phyloP scores from a whole-genome alignment of 2,888 invertebrate genomes.

The Synanthedon myopaeformis region DNA sequence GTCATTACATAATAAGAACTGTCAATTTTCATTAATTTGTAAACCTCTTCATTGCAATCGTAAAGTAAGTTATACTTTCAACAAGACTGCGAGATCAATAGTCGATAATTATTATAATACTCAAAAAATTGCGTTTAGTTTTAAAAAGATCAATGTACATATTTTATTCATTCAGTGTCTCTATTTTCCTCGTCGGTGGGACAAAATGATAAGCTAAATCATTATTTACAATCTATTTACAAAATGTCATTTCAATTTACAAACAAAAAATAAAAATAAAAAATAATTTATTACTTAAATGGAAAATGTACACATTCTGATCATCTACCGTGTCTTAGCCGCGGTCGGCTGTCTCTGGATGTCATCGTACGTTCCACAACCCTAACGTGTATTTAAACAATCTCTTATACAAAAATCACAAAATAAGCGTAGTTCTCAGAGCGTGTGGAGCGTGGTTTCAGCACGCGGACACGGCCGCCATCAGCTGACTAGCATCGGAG shows the following conservation, averaged over 20 bases:
- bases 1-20: too few relatives aligned
- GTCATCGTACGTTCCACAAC: not conserved
- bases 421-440: not conserved
- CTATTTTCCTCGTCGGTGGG: conserved; percentile 36
- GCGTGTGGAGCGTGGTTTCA: not conserved
- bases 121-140: too few relatives aligned
- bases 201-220: conserved; percentile 44
- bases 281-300: conserved; percentile 52
- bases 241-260: conserved; percentile 30
- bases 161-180: too few relatives aligned
- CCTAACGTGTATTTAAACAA: not conserved
- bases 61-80: too few relatives aligned
- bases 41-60: too few relatives aligned
- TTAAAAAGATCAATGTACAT: too few relatives aligned
- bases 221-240: conserved; percentile 30
- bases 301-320: conserved; percentile 28
- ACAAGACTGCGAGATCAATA: too few relatives aligned
- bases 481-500: not conserved
- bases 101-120: too few relatives aligned
- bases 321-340: conserved; percentile 1
- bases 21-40: too few relatives aligned
- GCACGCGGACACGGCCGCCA: not conserved
- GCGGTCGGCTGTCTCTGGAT: not conserved
- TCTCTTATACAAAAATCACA: conserved; percentile 4
- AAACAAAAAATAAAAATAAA: conserved; percentile 39